phyloP scores from a whole-genome alignment of 2,888 invertebrate species.

The Sesia bembeciformis region DNA sequence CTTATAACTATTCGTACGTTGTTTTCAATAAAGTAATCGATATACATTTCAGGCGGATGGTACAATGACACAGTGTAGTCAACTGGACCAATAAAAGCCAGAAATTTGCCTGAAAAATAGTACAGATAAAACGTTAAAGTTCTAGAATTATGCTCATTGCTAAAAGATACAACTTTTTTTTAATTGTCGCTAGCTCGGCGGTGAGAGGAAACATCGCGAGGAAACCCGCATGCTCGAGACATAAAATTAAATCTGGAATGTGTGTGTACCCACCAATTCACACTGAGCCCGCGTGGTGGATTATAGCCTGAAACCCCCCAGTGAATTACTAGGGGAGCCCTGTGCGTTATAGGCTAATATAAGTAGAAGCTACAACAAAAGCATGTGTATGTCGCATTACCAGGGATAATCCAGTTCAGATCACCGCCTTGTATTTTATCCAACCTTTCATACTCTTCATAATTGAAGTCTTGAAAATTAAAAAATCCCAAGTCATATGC shows the following conservation, averaged over 20 bases:
- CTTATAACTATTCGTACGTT: slow-evolving; percentile 87
- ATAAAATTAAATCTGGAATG: slow-evolving; percentile 22
- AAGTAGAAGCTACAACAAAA: no score
- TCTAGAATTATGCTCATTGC: no score
- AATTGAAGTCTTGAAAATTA: slow-evolving; percentile 87
- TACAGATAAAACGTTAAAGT: not conserved
- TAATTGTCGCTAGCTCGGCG: no score
- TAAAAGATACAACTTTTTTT: not conserved
- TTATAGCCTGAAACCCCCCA: no score
- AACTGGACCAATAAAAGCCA: slow-evolving; percentile 91
- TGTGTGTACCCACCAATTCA: no score
- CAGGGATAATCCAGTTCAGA: slow-evolving; percentile 91
- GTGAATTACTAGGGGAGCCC: no score
- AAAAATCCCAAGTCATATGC: slow-evolving; percentile 84
- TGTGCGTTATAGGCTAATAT: no score
- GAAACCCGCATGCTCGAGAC: not conserved
- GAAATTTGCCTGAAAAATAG: slow-evolving; percentile 76
- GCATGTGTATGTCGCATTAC: slow-evolving; percentile 34
- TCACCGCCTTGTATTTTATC: slow-evolving; percentile 90
- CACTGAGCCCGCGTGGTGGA: no score
- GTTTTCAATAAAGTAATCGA: slow-evolving; percentile 87
- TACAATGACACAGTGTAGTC: slow-evolving; percentile 70
- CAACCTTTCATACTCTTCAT: slow-evolving; percentile 86
- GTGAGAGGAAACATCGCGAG: no score
- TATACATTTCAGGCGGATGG: slow-evolving; percentile 86